Percentiles rank a stretch among this genome's conserved stretches.
Evolutionary conservation across 2,888 invertebrate species (phyloP).

Genomic region (Anthophora plumipes): DNA sequence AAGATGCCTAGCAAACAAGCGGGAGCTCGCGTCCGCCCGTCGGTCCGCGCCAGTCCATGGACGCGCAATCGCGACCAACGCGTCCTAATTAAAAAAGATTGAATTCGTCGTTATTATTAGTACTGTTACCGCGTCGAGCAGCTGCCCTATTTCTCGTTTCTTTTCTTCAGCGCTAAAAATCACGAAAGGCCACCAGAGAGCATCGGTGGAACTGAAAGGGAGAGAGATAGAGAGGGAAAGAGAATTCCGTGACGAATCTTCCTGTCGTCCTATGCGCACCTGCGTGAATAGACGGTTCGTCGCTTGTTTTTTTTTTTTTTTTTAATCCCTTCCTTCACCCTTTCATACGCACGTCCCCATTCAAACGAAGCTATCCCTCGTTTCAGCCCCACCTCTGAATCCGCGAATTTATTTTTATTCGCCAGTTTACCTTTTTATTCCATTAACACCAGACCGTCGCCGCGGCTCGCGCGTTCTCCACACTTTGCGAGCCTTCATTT

Average conservation of each 20-base stretch:
- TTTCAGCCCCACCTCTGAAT: slow-evolving; percentile 45
- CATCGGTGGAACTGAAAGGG: background rate
- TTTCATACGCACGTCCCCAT: slow-evolving; percentile 43
- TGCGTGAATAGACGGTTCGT: slow-evolving; percentile 53
- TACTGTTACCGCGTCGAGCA: slow-evolving; percentile 53
- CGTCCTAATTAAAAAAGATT: slow-evolving; percentile 70
- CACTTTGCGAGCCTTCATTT: slow-evolving; percentile 20
- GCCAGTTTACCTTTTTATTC: slow-evolving; percentile 59
- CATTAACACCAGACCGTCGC: slow-evolving; percentile 40
- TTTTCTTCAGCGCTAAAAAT: slow-evolving; percentile 52
- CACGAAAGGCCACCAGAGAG: slow-evolving; percentile 27
- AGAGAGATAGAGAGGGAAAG: background rate
- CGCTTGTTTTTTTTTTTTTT: background rate
- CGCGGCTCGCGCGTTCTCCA: slow-evolving; percentile 39
- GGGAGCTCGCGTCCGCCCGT: background rate
- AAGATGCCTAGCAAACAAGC: slow-evolving; percentile 57
- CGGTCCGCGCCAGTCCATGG: background rate
- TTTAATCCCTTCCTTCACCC: slow-evolving; percentile 31
- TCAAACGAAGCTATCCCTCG: slow-evolving; percentile 37
- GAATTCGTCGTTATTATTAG: slow-evolving; percentile 68
- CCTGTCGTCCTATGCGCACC: slow-evolving; percentile 46
- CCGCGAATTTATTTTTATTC: slow-evolving; percentile 62
- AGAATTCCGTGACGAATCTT: slow-evolving; percentile 41
- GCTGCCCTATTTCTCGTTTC: slow-evolving; percentile 39
- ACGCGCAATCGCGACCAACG: slow-evolving; percentile 31